These are phyloP conservation scores for Dipus sagitta DNA, from an alignment of 2,797 vertebrate genomes.

Conservation along the genomic window DNA sequence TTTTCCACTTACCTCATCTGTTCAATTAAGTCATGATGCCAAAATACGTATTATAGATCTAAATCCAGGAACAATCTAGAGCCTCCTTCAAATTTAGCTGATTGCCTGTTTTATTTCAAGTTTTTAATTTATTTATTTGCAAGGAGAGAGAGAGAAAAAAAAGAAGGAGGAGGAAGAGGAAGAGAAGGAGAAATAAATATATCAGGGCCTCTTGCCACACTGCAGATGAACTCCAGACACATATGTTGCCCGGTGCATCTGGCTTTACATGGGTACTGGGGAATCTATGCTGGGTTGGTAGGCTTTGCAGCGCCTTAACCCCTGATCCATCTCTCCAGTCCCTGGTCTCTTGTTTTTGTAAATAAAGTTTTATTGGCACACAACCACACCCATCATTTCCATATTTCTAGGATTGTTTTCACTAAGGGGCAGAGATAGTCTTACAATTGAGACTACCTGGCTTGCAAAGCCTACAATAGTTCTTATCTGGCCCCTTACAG, in stretches of 20 bases:
- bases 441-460: neutral
- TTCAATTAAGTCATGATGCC: neutral
- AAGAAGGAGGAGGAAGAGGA: too few species aligned
- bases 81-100: neutral
- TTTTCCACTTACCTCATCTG: neutral
- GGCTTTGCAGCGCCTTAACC: too few species aligned
- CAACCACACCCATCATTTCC: neutral
- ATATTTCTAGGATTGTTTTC: neutral
- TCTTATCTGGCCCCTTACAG: neutral
- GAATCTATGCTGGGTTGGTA: too few species aligned
- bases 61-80: neutral
- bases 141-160: too few species aligned
- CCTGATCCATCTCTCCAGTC: too few species aligned
- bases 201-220: too few species aligned
- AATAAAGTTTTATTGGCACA: constrained; percentile 59
- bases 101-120: neutral
- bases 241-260: too few species aligned
- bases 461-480: neutral
- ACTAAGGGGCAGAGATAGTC: neutral
- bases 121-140: too few species aligned
- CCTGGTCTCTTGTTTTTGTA: constrained; percentile 16
- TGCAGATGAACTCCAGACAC: too few species aligned
- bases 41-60: neutral
- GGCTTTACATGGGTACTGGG: too few species aligned
- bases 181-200: too few species aligned